A percentile compares a stretch with the other conserved stretches of the same genome.
These are phyloP conservation scores for Odobenus rosmarus DNA, from an alignment of 2,113 vertebrate species.

Conservation along the genomic window DNA sequence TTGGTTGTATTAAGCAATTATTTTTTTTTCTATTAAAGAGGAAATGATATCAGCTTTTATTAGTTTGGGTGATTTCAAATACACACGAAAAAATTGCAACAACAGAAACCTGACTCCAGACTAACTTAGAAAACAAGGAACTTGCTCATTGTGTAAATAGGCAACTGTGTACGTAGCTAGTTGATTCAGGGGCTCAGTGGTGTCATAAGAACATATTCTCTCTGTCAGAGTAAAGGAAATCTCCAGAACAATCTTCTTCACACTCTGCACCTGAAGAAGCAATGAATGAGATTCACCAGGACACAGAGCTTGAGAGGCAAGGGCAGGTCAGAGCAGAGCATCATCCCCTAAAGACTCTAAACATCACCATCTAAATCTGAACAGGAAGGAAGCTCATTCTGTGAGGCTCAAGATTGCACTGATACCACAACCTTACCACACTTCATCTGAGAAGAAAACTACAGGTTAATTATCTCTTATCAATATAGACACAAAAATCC, in stretches of 20 bases:
- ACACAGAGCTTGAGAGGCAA: background rate
- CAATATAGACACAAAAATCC: background rate
- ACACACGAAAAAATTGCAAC: background rate
- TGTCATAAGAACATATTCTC: background rate
- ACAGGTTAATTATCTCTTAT: too few relatives aligned
- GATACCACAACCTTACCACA: background rate
- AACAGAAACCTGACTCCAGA: background rate
- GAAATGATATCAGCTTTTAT: background rate
- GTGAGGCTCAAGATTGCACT: too few relatives aligned
- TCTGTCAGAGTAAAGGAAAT: background rate
- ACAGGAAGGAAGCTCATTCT: background rate
- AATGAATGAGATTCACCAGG: background rate
- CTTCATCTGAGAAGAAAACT: background rate
- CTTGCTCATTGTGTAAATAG: background rate
- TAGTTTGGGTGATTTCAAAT: background rate
- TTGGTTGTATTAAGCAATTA: background rate
- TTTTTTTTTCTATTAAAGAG: background rate
- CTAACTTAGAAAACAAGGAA: background rate
- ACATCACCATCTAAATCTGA: background rate
- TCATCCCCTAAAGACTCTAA: background rate
- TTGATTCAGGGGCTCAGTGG: background rate
- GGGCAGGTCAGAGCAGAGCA: background rate
- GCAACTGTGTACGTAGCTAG: rapidly evolving
- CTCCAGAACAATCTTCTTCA: too few relatives aligned
- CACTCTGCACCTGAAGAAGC: too few relatives aligned